Conservation (phyloP, 2,113 vertebrate species). For the Lycaon pictus region DNA sequence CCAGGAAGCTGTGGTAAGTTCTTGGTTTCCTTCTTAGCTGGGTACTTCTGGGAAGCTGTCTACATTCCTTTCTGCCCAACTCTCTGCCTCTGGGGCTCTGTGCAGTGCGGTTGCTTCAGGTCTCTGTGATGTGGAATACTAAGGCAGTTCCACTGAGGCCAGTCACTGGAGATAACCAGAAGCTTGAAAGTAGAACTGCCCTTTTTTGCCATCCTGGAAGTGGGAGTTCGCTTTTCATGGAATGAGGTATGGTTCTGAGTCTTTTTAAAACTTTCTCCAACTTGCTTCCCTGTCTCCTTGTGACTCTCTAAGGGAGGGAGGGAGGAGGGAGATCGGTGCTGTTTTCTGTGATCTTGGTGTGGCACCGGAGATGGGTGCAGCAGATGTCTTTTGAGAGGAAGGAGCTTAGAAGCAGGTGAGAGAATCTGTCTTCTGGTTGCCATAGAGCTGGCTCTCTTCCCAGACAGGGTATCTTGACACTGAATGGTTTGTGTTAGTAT, state of each 20-base stretch:
- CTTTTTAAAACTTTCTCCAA: constrained; percentile 14
- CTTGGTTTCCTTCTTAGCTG: constrained; percentile 49
- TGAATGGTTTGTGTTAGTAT: neutral
- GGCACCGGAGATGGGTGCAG: neutral
- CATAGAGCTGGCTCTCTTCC: neutral
- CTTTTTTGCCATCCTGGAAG: constrained; percentile 10
- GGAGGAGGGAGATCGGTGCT: neutral
- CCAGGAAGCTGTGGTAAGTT: constrained; percentile 66
- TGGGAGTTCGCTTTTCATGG: neutral
- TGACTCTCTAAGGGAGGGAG: neutral
- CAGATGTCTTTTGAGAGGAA: constrained; percentile 5
- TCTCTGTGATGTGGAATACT: constrained; percentile 32
- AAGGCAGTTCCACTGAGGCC: neutral
- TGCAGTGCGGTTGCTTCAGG: constrained; percentile 26
- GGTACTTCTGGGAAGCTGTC: constrained; percentile 73
- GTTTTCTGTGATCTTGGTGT: constrained; percentile 28
- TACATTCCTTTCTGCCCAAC: constrained; percentile 77
- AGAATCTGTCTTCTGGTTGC: neutral
- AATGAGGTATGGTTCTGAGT: neutral
- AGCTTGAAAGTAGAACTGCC: neutral
- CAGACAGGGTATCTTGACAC: neutral
- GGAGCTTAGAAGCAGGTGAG: neutral
- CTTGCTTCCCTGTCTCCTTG: neutral
- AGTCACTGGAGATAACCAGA: neutral
- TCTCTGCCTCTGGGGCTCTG: constrained; percentile 59